These are phyloP conservation scores for Catharus fuscescens DNA, from an alignment of 2,113 vertebrate species.

Conservation along the genomic window DNA sequence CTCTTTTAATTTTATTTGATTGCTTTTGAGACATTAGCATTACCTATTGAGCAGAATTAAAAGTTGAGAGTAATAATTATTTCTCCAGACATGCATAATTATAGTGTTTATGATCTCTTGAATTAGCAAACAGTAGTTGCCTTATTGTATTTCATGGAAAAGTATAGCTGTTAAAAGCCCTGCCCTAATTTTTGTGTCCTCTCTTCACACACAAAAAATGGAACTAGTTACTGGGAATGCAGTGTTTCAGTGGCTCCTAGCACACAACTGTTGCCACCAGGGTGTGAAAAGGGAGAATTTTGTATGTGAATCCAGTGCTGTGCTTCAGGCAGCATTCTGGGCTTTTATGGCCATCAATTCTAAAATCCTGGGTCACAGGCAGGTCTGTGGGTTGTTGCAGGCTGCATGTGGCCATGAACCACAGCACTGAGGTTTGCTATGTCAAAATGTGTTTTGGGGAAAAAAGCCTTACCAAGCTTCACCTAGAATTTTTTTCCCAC, in stretches of 20 bases:
- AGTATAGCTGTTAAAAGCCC: neutral
- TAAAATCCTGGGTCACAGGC: neutral
- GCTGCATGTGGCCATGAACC: neutral
- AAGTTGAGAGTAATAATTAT: neutral
- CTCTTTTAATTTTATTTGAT: neutral
- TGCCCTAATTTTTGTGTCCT: neutral
- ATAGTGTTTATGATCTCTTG: neutral
- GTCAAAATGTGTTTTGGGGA: fast-evolving
- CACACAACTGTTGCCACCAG: neutral
- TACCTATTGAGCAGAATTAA: neutral
- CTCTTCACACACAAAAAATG: neutral
- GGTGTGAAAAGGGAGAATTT: neutral
- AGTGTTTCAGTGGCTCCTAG: neutral
- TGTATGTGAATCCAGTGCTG: neutral
- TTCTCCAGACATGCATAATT: neutral
- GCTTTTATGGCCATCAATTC: neutral
- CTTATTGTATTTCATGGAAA: neutral
- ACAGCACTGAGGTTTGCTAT: neutral
- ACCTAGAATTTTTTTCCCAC: neutral
- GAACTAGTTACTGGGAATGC: neutral
- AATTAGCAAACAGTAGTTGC: neutral
- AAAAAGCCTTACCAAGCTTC: neutral
- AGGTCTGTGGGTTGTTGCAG: fast-evolving
- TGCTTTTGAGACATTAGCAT: neutral
- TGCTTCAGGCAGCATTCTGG: neutral